Percentiles rank a stretch among this genome's conserved stretches.
Conservation (phyloP, 2,113 vertebrate species). For the Tetrax tetrax region DNA sequence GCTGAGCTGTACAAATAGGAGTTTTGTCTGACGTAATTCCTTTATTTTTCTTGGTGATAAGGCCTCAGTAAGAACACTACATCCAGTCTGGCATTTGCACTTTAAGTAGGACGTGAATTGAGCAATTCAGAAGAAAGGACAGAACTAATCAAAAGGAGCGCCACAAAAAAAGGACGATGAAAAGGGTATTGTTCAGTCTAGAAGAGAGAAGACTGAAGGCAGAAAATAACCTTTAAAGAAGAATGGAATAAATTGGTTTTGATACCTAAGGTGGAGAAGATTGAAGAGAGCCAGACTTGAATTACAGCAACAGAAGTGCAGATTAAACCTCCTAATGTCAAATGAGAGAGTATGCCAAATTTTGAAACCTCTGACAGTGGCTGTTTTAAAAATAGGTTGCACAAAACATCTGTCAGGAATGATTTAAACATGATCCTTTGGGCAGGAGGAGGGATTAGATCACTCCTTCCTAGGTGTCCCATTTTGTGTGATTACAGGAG, state of each 20-base stretch:
- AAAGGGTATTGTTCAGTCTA: background rate
- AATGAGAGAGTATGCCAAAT: background rate
- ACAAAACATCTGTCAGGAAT: background rate
- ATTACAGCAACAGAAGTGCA: background rate
- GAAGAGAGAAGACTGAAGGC: background rate
- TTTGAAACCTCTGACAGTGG: background rate
- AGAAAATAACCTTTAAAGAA: conserved; percentile 1
- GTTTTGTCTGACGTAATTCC: background rate
- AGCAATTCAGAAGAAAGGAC: background rate
- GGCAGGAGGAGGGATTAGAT: background rate
- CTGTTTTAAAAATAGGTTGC: background rate
- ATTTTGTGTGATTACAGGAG: background rate
- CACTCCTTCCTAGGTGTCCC: background rate
- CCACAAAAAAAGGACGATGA: background rate
- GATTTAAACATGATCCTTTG: background rate
- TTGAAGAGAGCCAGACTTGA: background rate
- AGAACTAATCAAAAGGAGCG: background rate
- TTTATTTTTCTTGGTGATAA: background rate
- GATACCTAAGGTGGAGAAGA: background rate
- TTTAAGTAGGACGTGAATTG: background rate
- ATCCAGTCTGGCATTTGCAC: background rate
- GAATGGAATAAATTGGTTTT: background rate
- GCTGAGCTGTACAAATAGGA: background rate
- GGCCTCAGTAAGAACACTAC: background rate
- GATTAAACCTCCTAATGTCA: background rate